Conservation (phyloP, 2,888 invertebrate species). For the Penaeus monodon region DNA sequence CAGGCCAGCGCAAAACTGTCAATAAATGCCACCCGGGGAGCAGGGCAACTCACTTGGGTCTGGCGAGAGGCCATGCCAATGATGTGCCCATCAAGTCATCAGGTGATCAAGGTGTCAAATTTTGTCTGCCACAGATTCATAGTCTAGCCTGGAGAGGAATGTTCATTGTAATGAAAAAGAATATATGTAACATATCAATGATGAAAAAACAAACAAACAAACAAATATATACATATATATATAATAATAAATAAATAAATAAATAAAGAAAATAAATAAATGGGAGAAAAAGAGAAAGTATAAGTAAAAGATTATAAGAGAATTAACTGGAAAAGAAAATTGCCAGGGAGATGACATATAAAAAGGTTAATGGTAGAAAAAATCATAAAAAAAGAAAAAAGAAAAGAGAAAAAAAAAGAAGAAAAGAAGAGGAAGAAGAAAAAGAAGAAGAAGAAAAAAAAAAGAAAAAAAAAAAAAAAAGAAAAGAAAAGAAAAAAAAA, state of each 20-base stretch:
- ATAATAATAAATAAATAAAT: too few species aligned
- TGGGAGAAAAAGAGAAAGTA: background rate
- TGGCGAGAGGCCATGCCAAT: constrained; percentile 88
- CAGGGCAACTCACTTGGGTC: constrained; percentile 75
- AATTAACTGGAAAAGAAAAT: background rate
- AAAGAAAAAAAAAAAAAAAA: too few species aligned
- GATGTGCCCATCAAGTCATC: constrained; percentile 87
- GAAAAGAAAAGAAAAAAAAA: too few species aligned
- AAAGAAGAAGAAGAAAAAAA: too few species aligned
- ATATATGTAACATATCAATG: too few species aligned
- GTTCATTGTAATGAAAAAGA: background rate
- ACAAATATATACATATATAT: too few species aligned
- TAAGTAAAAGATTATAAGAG: background rate
- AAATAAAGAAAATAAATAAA: too few species aligned
- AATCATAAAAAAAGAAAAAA: background rate
- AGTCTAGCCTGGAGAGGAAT: constrained; percentile 76
- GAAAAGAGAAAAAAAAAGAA: background rate
- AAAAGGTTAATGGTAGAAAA: background rate
- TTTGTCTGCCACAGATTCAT: constrained; percentile 76
- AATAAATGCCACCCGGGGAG: too few species aligned
- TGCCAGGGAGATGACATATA: background rate
- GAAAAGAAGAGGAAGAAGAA: too few species aligned
- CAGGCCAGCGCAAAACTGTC: background rate
- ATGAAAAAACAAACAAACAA: too few species aligned
- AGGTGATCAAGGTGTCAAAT: constrained; percentile 81